These are phyloP conservation scores for Takifugu bimaculatus DNA, from an alignment of 2,113 vertebrate species.

Conservation along the genomic window DNA sequence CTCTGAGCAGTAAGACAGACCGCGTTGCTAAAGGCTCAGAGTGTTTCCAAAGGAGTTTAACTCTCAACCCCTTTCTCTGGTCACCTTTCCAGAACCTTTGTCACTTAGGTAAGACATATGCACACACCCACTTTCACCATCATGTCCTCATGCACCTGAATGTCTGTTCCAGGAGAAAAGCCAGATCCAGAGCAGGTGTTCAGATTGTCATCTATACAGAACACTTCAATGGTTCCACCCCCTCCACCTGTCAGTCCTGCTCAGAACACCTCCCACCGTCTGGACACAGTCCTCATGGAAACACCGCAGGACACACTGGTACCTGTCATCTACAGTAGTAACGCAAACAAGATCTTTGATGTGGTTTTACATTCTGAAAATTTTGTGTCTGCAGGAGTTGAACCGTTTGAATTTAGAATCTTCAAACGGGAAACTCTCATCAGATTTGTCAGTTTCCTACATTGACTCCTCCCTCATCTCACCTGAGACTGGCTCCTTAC, in stretches of 20 bases:
- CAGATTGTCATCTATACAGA: conserved; percentile 92
- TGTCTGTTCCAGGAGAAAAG: conserved; percentile 85
- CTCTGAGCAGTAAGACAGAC: conserved; percentile 62
- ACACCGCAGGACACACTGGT: conserved; percentile 98
- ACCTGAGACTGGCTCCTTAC: conserved; percentile 81
- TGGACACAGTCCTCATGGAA: conserved; percentile 93
- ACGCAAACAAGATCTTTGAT: too few species aligned
- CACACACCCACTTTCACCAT: neutral
- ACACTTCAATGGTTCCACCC: conserved; percentile 79
- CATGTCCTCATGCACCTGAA: conserved; percentile 2
- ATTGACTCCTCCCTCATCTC: conserved; percentile 95
- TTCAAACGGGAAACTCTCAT: conserved; percentile 90
- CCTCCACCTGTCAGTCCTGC: conserved; percentile 85
- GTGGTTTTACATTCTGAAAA: too few species aligned
- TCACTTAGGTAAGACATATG: conserved; percentile 86
- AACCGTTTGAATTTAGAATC: conserved; percentile 98
- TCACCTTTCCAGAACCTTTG: conserved; percentile 95
- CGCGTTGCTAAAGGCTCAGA: conserved; percentile 90
- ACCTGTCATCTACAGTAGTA: conserved; percentile 22
- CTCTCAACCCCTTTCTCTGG: conserved; percentile 98
- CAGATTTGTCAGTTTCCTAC: conserved; percentile 92
- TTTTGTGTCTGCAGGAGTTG: conserved; percentile 78
- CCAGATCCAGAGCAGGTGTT: conserved; percentile 98
- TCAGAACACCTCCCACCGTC: conserved; percentile 85
- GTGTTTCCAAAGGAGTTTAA: conserved; percentile 99